Percentiles rank a stretch among this genome's conserved stretches.
phyloP scores from a whole-genome alignment of 2,113 vertebrate species.

The Cavia aperea region DNA sequence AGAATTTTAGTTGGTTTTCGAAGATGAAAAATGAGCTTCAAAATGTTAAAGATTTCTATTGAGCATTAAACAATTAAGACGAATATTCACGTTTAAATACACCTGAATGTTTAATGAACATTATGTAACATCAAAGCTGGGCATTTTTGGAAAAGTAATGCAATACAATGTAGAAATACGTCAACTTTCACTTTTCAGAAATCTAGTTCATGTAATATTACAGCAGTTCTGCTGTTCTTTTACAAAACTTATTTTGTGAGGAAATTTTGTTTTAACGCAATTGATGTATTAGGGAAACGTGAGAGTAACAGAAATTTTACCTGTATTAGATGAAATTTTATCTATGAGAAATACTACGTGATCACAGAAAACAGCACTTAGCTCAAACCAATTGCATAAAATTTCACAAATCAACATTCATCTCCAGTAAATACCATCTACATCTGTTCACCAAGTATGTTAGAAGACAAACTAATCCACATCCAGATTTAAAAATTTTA shows the following conservation, averaged over 20 bases:
- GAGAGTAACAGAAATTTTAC: not conserved
- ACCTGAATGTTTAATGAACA: not conserved
- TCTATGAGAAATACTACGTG: not conserved
- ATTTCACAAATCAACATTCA: not conserved
- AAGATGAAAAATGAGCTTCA: not conserved
- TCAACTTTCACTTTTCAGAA: not conserved
- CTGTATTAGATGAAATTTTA: not conserved
- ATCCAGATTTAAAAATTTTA: not conserved
- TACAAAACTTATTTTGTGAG: not conserved
- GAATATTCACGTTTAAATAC: constrained; percentile 1
- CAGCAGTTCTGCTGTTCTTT: not conserved
- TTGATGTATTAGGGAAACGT: not conserved
- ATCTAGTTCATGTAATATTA: not conserved
- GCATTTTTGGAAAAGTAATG: not conserved
- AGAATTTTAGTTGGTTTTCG: constrained; percentile 6
- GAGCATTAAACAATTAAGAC: not conserved
- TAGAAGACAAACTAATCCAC: not conserved
- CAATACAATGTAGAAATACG: not conserved
- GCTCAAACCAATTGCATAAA: not conserved
- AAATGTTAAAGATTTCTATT: not conserved
- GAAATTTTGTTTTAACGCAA: not conserved
- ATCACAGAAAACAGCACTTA: not conserved
- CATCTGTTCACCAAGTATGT: not conserved
- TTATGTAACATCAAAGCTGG: not conserved
- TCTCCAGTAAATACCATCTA: not conserved